Evolutionary conservation across 2,113 vertebrate species (phyloP), one percentile per base, ranked within the genome.

Genomic region (Oncorhynchus mykiss): DNA sequence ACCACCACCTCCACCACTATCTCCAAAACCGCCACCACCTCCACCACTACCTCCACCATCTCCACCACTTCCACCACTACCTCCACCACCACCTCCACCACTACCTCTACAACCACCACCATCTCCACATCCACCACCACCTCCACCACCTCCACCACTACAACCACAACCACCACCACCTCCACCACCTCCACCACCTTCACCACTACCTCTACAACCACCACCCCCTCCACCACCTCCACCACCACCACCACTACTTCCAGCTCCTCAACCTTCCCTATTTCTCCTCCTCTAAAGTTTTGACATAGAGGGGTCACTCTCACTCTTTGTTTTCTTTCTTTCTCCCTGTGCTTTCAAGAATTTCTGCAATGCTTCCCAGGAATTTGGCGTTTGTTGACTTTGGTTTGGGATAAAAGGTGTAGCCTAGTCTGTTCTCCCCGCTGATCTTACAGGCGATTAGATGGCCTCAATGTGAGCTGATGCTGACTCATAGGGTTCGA

Each of bases 381-480:
- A 93, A 91, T 91, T 86, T 87, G 71, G 72, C 74, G 85, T 91
- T 93, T 45, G 92, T 93, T 94, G 91, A 90, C 90, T 93, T 94
- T 93, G 91, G 90, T 92, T 89, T 84, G 84, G 88, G 91, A 92
- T 93, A 86, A 93, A 94, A 94, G 90, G 86, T 89, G 76, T 72
- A 76, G 84, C 82, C 83, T 86, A 75, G 80, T 88, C 87, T 90
- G 84, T 89, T 91, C 88, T 92, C 84, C 69, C 64, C 74, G 82
- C 87, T 91, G 90, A 93, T 92, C 91, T 81, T 86, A 89, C 86
- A 90, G 86, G 88, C 83, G 91, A 94, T 93, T 93, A 92, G 80
- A 78, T 72, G 82, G 88, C 88, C 86, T 90, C 86, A 79, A 85
- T 73, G 31, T 64, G 62, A 64, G 39, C 9, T 45, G 39, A 39